Evolutionary conservation across 1,140 invertebrate genomes (phyloP).

Genomic region (Lordiphosa clarofinis): DNA sequence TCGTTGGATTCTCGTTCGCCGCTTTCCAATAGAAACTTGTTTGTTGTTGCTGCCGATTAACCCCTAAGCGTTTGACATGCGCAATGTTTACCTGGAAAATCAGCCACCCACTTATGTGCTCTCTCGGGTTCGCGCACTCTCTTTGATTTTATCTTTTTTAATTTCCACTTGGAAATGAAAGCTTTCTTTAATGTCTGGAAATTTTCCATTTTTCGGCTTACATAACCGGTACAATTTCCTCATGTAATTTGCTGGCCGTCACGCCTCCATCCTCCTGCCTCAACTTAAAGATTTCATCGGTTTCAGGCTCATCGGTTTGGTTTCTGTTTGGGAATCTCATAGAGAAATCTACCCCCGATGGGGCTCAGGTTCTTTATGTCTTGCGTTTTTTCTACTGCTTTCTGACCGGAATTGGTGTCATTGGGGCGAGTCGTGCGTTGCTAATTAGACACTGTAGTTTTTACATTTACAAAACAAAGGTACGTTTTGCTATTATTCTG

Average conservation of each 20-base stretch:
- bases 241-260: constrained; percentile 36
- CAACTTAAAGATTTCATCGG: constrained; percentile 34
- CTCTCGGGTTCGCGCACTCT: constrained; percentile 1
- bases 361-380: constrained; percentile 30
- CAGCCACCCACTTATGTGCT: neutral
- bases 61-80: constrained; percentile 35
- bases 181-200: constrained; percentile 57
- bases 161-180: constrained; percentile 40
- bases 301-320: constrained; percentile 16
- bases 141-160: constrained; percentile 17
- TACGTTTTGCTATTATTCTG: too few relatives aligned
- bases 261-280: constrained; percentile 16
- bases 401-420: constrained; percentile 60
- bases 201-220: constrained; percentile 66
- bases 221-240: constrained; percentile 61
- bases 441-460: constrained; percentile 46
- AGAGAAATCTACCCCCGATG: constrained; percentile 40
- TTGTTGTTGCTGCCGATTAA: constrained; percentile 23
- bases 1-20: neutral
- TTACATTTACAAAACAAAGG: too few relatives aligned
- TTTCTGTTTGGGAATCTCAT: constrained; percentile 47
- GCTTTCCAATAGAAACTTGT: constrained; percentile 12
- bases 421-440: constrained; percentile 48
- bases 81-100: constrained; percentile 17
- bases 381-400: too few relatives aligned